Conservation (phyloP, 1,140 invertebrate genomes). For the Heliconius melpomene region DNA sequence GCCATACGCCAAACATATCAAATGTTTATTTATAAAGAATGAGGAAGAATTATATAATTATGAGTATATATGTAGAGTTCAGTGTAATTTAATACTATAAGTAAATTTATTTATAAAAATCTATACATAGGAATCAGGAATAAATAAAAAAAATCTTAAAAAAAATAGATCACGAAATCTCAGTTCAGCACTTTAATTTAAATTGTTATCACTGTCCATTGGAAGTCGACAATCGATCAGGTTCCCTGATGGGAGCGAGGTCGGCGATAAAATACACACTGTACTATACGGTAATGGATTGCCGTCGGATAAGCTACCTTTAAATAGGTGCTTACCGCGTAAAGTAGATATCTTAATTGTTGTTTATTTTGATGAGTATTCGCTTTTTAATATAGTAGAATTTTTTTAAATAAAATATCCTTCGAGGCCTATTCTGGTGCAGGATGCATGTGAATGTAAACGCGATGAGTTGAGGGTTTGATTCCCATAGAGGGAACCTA, state of each 20-base stretch:
- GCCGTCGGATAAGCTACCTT: slow-evolving; percentile 10
- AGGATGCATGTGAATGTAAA: too few species aligned
- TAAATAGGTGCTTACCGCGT: slow-evolving; percentile 15
- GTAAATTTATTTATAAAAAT: not conserved
- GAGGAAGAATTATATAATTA: too few species aligned
- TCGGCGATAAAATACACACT: slow-evolving; percentile 2
- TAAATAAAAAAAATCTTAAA: not conserved
- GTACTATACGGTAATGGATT: slow-evolving; percentile 15
- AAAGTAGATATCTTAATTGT: not conserved
- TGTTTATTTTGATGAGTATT: not conserved
- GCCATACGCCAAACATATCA: too few species aligned
- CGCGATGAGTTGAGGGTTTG: too few species aligned
- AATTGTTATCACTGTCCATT: slow-evolving; percentile 6
- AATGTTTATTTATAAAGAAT: too few species aligned
- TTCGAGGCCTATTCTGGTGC: too few species aligned
- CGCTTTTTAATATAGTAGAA: not conserved
- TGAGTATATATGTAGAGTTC: too few species aligned
- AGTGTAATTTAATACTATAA: too few species aligned
- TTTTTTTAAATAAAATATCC: too few species aligned
- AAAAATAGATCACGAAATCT: not conserved
- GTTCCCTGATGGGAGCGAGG: not conserved
- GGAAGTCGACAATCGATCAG: slow-evolving; percentile 2
- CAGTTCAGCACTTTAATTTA: slow-evolving; percentile 6
- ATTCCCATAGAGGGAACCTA: too few species aligned
- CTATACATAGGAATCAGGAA: not conserved